These are phyloP conservation scores for Nematolebias whitei DNA, from an alignment of 2,113 vertebrate species.

Conservation along the genomic window DNA sequence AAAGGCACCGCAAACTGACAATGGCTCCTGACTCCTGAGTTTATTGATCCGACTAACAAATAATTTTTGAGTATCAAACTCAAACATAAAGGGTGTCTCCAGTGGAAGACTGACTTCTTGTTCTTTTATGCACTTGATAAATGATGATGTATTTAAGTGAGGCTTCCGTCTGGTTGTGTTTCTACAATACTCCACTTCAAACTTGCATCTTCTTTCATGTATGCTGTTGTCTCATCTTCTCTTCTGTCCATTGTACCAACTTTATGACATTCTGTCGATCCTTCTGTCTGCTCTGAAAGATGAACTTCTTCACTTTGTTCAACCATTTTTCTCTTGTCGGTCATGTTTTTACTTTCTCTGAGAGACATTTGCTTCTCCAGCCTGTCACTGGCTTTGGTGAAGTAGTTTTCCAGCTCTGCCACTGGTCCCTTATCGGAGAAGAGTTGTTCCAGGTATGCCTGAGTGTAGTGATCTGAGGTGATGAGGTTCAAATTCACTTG, in stretches of 20 bases:
- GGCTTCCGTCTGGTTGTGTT: slow-evolving; percentile 37
- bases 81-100: too few relatives aligned
- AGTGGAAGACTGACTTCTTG: background rate
- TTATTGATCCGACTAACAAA: slow-evolving; percentile 3
- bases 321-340: background rate
- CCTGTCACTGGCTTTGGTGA: slow-evolving; percentile 28
- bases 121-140: slow-evolving; percentile 12
- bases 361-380: slow-evolving; percentile 25
- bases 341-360: slow-evolving; percentile 14
- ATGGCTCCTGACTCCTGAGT: too few relatives aligned
- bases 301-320: background rate
- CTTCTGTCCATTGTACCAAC: background rate
- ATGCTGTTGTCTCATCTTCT: background rate
- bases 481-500: slow-evolving; percentile 56
- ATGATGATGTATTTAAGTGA: background rate
- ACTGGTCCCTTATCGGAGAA: slow-evolving; percentile 62
- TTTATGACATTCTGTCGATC: background rate
- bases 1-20: too few relatives aligned
- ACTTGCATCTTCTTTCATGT: background rate
- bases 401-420: slow-evolving; percentile 58
- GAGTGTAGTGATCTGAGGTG: slow-evolving; percentile 62
- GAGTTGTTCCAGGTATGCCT: slow-evolving; percentile 65
- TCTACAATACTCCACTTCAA: slow-evolving; percentile 62
- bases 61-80: background rate
- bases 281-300: background rate